Conservation (phyloP, 92 coral and sea anemone species). For the Isaurus tuberculatus region DNA sequence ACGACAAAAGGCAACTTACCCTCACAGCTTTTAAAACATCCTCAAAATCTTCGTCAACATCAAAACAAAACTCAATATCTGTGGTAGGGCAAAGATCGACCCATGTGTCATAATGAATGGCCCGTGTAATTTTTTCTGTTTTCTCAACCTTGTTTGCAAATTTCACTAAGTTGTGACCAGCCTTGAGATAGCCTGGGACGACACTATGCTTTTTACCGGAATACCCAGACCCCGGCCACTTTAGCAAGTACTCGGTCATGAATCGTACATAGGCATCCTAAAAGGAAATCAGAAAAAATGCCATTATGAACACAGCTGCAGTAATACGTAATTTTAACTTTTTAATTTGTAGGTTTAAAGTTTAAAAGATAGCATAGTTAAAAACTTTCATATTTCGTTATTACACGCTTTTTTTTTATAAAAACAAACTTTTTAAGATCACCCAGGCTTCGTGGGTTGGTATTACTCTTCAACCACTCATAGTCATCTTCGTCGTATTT, state of each 20-base stretch:
- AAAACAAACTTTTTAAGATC: too few species aligned
- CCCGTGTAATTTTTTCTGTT: constrained; percentile 64
- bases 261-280: constrained; percentile 46
- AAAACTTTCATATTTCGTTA: too few species aligned
- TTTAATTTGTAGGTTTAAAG: too few species aligned
- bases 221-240: constrained; percentile 48
- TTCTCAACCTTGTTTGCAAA: constrained; percentile 36
- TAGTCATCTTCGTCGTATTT: too few species aligned
- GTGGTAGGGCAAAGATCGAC: constrained; percentile 70
- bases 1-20: not conserved
- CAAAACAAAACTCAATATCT: constrained; percentile 73
- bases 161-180: constrained; percentile 61
- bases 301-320: not conserved
- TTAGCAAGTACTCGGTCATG: constrained; percentile 34
- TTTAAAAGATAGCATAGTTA: too few species aligned
- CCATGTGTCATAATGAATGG: constrained; percentile 74
- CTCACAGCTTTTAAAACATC: constrained; percentile 57
- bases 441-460: too few species aligned
- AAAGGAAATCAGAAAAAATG: not conserved
- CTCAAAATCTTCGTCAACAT: constrained; percentile 51
- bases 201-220: constrained; percentile 33
- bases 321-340: not conserved
- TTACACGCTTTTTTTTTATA: too few species aligned
- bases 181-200: constrained; percentile 72
- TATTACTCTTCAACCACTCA: too few species aligned